Conservation (phyloP, 30 jellyfish, hydroid and myxozoan species). For the Hydra vulgaris region DNA sequence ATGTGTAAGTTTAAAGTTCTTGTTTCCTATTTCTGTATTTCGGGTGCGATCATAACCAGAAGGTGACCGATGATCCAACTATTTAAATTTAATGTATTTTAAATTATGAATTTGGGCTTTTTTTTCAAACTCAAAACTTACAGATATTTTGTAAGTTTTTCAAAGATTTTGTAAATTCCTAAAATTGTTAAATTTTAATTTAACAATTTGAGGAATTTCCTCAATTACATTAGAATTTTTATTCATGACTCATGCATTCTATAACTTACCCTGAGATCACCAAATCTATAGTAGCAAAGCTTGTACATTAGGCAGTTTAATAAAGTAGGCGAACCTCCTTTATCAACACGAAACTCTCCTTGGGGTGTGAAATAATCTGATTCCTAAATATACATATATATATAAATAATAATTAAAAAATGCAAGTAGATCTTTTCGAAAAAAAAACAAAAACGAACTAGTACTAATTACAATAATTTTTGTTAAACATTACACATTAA, state of each 20-base stretch:
- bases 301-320: slow-evolving; percentile 91
- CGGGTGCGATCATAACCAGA: slow-evolving; percentile 98
- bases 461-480: background rate
- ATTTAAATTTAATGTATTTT: background rate
- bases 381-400: slow-evolving; percentile 40
- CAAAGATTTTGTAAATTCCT: no score
- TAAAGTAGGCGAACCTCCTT: slow-evolving; percentile 83
- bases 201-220: no score
- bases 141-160: no score
- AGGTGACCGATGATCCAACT: slow-evolving; percentile 96
- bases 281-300: slow-evolving; percentile 83
- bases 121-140: no score
- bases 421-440: background rate
- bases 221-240: no score
- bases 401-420: background rate
- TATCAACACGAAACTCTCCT: slow-evolving; percentile 98
- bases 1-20: slow-evolving; percentile 72
- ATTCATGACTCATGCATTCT: no score
- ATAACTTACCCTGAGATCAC: slow-evolving; percentile 91
- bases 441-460: background rate
- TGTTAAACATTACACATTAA: background rate
- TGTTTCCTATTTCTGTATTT: slow-evolving; percentile 94
- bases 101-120: background rate
- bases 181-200: no score
- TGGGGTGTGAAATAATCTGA: slow-evolving; percentile 94